Evolutionary conservation across 2,888 invertebrate species (phyloP).

Genomic region (Piscicola geometra): DNA sequence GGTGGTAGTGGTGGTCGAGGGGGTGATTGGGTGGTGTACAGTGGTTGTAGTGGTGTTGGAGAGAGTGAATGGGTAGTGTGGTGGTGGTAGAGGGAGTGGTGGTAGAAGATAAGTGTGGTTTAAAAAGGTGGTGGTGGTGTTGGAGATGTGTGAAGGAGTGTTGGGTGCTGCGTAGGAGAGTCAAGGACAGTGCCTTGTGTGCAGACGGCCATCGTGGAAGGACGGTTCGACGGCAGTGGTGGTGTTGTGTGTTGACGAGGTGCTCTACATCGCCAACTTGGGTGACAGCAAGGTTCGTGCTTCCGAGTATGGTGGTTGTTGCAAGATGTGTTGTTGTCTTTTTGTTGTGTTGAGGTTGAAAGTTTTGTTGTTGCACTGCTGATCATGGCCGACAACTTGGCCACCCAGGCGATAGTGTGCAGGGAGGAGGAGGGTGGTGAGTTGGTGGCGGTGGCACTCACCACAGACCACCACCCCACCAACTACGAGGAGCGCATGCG

Average conservation of each 20-base stretch:
- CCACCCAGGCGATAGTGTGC: conserved; percentile 55
- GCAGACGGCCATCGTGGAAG: conserved; percentile 60
- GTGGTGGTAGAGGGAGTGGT: too few relatives aligned
- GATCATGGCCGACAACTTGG: neutral
- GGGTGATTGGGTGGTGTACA: too few relatives aligned
- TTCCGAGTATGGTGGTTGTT: neutral
- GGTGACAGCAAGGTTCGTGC: conserved; percentile 59
- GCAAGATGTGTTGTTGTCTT: neutral
- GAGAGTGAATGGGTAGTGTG: too few relatives aligned
- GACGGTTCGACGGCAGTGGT: conserved; percentile 60
- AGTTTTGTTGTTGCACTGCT: neutral
- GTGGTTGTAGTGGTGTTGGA: too few relatives aligned
- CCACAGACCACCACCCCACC: conserved; percentile 58
- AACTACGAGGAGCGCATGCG: conserved; percentile 59
- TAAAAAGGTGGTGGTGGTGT: too few relatives aligned
- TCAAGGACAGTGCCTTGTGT: too few relatives aligned
- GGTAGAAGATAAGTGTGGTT: too few relatives aligned
- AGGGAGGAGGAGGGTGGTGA: conserved; percentile 50
- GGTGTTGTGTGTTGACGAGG: conserved; percentile 57
- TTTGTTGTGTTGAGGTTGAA: neutral
- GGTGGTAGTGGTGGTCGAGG: too few relatives aligned
- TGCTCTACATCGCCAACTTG: conserved; percentile 58
- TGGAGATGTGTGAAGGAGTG: too few relatives aligned
- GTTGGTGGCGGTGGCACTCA: conserved; percentile 55
- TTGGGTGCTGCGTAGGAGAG: too few relatives aligned